A percentile compares a stretch with the other conserved stretches of the same genome.
Evolutionary conservation across 2,888 invertebrate genomes (phyloP).

Genomic region (Euproctis similis): DNA sequence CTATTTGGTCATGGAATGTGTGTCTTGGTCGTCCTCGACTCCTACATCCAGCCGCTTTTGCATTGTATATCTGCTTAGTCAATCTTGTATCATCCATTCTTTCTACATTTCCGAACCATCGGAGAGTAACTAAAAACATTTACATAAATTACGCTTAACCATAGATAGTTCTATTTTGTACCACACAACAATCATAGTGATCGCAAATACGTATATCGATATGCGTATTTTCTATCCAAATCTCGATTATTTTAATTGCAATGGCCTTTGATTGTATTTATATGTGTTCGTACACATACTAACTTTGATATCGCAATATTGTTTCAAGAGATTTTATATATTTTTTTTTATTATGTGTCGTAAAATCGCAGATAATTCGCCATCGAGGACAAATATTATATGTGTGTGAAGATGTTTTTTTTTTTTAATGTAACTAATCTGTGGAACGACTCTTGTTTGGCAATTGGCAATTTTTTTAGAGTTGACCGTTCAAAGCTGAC

Average conservation of each 20-base stretch:
- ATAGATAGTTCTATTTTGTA: slow-evolving; percentile 14
- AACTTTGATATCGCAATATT: slow-evolving; percentile 22
- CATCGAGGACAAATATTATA: slow-evolving; percentile 26
- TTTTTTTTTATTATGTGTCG: slow-evolving; percentile 20
- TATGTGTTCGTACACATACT: slow-evolving; percentile 18
- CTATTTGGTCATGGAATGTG: too few species aligned
- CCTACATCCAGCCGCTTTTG: too few species aligned
- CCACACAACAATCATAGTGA: slow-evolving; percentile 21
- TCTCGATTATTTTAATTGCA: slow-evolving; percentile 44
- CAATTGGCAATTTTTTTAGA: slow-evolving; percentile 5
- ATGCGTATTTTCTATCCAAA: slow-evolving; percentile 48
- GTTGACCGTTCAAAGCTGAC: not conserved
- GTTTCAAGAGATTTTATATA: slow-evolving; percentile 20
- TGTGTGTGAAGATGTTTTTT: slow-evolving; percentile 23
- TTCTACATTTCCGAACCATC: too few species aligned
- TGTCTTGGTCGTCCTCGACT: too few species aligned
- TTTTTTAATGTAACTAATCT: slow-evolving; percentile 14
- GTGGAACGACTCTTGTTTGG: slow-evolving; percentile 10
- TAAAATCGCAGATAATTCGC: slow-evolving; percentile 21
- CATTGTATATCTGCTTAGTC: too few species aligned
- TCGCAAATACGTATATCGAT: slow-evolving; percentile 32
- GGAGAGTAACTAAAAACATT: too few species aligned
- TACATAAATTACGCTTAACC: too few species aligned
- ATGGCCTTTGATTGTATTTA: slow-evolving; percentile 37
- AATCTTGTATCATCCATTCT: too few species aligned